Evolutionary conservation across 2,888 invertebrate species (phyloP), one percentile per base, ranked within the genome.

Genomic region (Luperina testacea): DNA sequence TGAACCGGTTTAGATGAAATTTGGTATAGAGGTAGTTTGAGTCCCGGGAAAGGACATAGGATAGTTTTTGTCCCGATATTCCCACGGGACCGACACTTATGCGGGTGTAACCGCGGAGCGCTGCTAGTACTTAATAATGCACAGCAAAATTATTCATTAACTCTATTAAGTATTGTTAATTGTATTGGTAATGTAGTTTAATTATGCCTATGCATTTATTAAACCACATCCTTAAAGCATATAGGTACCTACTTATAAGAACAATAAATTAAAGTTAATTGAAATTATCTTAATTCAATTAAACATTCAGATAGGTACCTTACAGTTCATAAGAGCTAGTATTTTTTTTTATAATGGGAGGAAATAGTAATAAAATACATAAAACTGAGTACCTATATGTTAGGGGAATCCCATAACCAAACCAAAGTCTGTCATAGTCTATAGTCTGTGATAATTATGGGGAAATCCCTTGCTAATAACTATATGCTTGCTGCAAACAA

Each of bases 231-330:
- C 51, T 24, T 42, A 20, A 4, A 48, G 15, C 9, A 57, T 57
- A 24, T 32, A 32, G 32, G 32, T 32, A 32, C 32, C 32, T 32
- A 32, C 32, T 32, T 32, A 32, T 24, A 24, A 57, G 2, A 76
- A 79, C 48, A 75, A 51, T 76, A 13, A 57, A 51, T 81, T 42
- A 24, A 11, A 53, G 1, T 27, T 64, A 78, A 38, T 74, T 64
- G 11, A n/a, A 13, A 57, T 27, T 48, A 81, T 81, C 27, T 27
- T 45, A 82, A 77, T 80, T 61, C 20, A 61, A 80, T 67, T 77
- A 67, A 15, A 65, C 17, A 38, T 15, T 63, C 1, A 45, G 9
- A 9, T 9, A 38, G 5, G 38, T 38, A 51, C 7, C 11, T 42
- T n/a, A 42, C 24, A 20, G 17, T 27, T 24, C 4, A 20, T 32